Base-by-base conservation (phyloP, 2,113 vertebrate genomes). In the Chionodraco myersi region DNA sequence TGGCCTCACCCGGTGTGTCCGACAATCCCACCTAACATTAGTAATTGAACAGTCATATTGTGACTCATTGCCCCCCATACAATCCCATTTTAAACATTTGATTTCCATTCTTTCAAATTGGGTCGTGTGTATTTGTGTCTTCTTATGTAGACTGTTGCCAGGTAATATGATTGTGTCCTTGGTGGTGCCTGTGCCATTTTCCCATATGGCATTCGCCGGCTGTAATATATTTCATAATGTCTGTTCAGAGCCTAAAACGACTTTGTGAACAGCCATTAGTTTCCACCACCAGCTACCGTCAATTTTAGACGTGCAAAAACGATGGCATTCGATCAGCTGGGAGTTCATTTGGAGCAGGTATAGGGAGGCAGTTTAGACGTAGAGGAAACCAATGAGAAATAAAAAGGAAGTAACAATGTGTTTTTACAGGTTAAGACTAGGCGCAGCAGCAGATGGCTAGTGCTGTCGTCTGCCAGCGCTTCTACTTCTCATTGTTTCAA, bases 361-460 rank as follows among this genome's bases (percentile, higher is more conserved):
- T 45, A 44, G 26, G 21, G 53, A 44, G 58, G 41, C 16, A 0
- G 49, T 14, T 30, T 53, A 56, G 58, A 21, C 21, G 4, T 18
- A 53, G 54, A 57, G 47, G 41, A 36, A 77, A 36, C 6, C 2
- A 61, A 41, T 18, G 52, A 71, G 41, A 78, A 70, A 72, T 34
- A 62, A 60, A n/a, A 8, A 52, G 6, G 21, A 56, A 16, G 36
- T 9, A 51, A 14, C 5, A 3, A 63, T 45, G 16, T 63, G 41
- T 21, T 52, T 2, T 56, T 65, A 49, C 45, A 61, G 10, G 15
- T 63, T 44, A 7, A 65, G n/a, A 56, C 45, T 13, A 5, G 48
- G 30, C 4, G 61, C 36, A 26, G 77, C 68, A 84, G 74, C 91
- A 94, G 92, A 92, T 91, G 92, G 90, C 69, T 45, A 82, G 61